These are phyloP conservation scores for Gymnodraco acuticeps DNA, from an alignment of 2,797 vertebrate species.

Conservation along the genomic window DNA sequence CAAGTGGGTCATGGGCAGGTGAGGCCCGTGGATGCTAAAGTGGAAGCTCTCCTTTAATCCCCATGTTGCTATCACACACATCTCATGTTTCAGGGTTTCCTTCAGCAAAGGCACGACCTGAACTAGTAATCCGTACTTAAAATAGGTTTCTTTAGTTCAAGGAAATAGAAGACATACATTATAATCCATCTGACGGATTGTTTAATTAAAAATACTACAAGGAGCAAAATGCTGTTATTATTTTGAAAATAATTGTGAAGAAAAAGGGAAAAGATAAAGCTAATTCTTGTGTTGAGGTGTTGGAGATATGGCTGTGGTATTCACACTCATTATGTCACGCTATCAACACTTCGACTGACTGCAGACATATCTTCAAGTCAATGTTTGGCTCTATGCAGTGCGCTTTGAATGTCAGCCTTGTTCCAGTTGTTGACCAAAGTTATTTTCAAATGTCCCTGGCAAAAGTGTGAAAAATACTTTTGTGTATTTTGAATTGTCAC, in stretches of 20 bases:
- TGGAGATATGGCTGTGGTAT: constrained; percentile 52
- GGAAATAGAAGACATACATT: neutral
- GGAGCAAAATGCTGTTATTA: neutral
- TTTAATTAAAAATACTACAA: neutral
- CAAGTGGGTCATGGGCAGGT: too few relatives aligned
- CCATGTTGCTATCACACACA: neutral
- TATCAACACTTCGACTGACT: constrained; percentile 59
- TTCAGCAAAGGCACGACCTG: constrained; percentile 22
- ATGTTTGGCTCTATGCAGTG: constrained; percentile 50
- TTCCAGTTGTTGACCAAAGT: constrained; percentile 30
- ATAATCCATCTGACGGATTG: neutral
- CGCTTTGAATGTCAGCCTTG: constrained; percentile 39
- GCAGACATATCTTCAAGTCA: constrained; percentile 40
- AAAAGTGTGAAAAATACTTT: neutral
- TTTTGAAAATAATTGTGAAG: neutral
- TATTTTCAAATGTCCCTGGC: constrained; percentile 18
- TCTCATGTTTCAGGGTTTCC: constrained; percentile 50
- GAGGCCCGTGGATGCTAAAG: too few relatives aligned
- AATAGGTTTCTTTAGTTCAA: constrained; percentile 1
- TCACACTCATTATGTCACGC: constrained; percentile 59
- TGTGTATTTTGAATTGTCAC: too few relatives aligned
- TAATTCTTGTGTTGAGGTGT: constrained; percentile 7
- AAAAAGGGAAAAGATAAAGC: neutral
- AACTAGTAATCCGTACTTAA: constrained; percentile 14
- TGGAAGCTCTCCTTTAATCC: too few relatives aligned